phyloP scores from a whole-genome alignment of 2,797 vertebrate species.

The Nyctalus aviator region DNA sequence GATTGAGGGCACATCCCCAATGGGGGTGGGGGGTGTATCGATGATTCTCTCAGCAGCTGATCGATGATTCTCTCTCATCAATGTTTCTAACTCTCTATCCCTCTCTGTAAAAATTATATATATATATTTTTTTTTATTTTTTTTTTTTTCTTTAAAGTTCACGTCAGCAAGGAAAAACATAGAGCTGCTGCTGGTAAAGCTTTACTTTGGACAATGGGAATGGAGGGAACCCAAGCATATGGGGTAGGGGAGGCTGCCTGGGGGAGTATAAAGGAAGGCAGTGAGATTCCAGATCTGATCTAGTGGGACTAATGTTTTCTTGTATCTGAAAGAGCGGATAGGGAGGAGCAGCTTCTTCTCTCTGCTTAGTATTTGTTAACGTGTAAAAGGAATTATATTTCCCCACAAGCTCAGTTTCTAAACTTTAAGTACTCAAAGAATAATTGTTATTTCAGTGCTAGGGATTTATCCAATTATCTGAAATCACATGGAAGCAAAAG shows the following conservation, averaged over 20 bases:
- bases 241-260: too few relatives aligned
- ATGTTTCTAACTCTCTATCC: too few relatives aligned
- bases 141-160: too few relatives aligned
- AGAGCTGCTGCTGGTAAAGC: neutral
- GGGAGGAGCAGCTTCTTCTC: neutral
- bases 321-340: constrained; percentile 26
- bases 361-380: constrained; percentile 57
- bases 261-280: neutral
- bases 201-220: neutral
- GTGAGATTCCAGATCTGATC: neutral
- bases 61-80: too few relatives aligned
- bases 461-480: constrained; percentile 8
- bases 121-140: too few relatives aligned
- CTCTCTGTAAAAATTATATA: too few relatives aligned
- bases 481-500: neutral
- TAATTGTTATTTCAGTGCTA: neutral
- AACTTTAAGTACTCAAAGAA: neutral
- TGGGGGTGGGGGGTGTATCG: too few relatives aligned
- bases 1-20: too few relatives aligned
- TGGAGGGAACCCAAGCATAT: neutral
- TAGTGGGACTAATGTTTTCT: neutral
- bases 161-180: neutral
- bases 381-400: constrained; percentile 6
- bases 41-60: too few relatives aligned
- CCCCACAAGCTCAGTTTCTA: neutral